These are phyloP conservation scores for Corythoichthys intestinalis DNA, from an alignment of 2,113 vertebrate genomes.

Conservation along the genomic window DNA sequence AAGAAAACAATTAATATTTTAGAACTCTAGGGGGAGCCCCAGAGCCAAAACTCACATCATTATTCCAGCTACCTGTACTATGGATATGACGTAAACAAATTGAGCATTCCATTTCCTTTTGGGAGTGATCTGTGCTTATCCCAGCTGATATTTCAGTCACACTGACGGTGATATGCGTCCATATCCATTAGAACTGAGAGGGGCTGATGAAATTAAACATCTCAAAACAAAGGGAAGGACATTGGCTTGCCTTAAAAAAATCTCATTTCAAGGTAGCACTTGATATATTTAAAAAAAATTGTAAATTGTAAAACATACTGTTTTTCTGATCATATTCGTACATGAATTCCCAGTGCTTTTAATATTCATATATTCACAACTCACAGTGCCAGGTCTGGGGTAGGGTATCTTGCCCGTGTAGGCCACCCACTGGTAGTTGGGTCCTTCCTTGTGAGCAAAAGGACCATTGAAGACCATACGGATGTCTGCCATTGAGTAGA, in stretches of 20 bases:
- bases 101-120: neutral
- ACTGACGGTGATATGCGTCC: too few species aligned
- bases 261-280: neutral
- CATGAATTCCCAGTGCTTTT: neutral
- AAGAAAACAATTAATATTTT: neutral
- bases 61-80: neutral
- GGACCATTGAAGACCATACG: constrained; percentile 98
- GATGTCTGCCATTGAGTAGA: constrained; percentile 98
- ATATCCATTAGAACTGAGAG: too few species aligned
- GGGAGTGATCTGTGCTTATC: neutral
- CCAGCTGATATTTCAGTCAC: too few species aligned
- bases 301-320: neutral
- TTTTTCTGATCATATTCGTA: neutral
- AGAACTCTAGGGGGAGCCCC: neutral
- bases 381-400: constrained; percentile 92
- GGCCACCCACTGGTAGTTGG: constrained; percentile 98
- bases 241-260: neutral
- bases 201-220: too few species aligned
- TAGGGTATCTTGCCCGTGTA: constrained; percentile 97
- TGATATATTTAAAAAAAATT: neutral
- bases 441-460: constrained; percentile 96
- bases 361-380: constrained; percentile 37
- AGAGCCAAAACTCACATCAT: neutral
- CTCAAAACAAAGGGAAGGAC: too few species aligned
- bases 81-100: neutral